Base-by-base conservation (phyloP, 2,797 vertebrate genomes). In the Scomberomorus guttatus region DNA sequence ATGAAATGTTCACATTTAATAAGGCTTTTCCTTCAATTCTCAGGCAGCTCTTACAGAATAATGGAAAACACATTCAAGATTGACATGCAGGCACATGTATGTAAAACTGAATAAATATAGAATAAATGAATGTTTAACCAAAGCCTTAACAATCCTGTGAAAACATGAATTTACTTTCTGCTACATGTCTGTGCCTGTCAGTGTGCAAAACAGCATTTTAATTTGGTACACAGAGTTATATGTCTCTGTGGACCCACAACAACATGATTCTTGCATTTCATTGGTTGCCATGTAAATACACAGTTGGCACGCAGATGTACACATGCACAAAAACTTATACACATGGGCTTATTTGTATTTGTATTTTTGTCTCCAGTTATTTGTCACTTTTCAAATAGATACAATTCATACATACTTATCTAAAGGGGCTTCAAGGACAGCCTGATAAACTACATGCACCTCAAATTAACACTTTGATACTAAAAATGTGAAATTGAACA, bases 241-340 rank as follows among this genome's bases (percentile, higher is more conserved):
- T 27, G 17, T 25, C 22, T 54, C 25, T 71, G 51, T 46, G 42
- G 25, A 72, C 42, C 44, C 8, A 52, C 56, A 75, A 58, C 50
- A 79, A 20, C 34, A 13, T 57, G 51, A 29, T 25, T 51, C 18
- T 13, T 44, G 18, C 42, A 24, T 52, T 52, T 9, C 46, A 5
- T 12, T 42, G 42, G 42, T 59, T 42, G 57, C 44, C 22, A 15
- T 57, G 70, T 68, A 11, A 51, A 61, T 37, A 42, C 27, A 17
- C 0, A 3, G n/a, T 50, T 29, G 3, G 10, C 46, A 18, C 27
- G 1, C 10, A 60, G 18, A 27, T 34, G 14, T 39, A 56, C 32
- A 52, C 46, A 27, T 37, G 34, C 48, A 48, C 17, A 0, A 6
- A 22, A 17, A 25, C 46, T 46, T 7, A 18, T 29, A 24, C 44